Base-by-base conservation (phyloP, 2,113 vertebrate genomes). In the Perognathus longimembris region DNA sequence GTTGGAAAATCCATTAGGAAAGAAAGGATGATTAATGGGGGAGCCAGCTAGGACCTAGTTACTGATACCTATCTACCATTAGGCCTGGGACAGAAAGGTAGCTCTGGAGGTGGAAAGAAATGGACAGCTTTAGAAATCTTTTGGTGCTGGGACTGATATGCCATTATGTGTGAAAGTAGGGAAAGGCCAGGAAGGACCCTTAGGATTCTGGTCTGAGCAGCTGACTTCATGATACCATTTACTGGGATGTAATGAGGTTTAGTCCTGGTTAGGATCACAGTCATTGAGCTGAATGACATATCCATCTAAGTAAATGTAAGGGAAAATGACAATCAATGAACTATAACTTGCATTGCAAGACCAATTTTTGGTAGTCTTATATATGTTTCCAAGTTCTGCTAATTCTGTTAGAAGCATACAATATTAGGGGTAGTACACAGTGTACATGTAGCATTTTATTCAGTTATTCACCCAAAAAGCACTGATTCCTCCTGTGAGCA, bases 241-340 rank as follows among this genome's bases (percentile, higher is more conserved):
- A 75, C 36, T 66, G 76, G 45, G 45, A 45, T 45, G 45, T 45
- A 12, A 12, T 45, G 45, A 45, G 12, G 45, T 45, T 45, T 8
- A 45, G 10, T 45, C 45, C 45, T 45, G 45, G 45, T 59, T 59
- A 59, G 57, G 57, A 59, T 22, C 15, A 59, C 21, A 59, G 15
- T 77, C 83, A 32, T 1, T 36, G 79, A 34, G 32, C 54, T 54
- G 54, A 79, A 34, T 22, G 34, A n/a, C 57, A 3, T 18, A 32
- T 59, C 17, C 38, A 76, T 38, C 59, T 67, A 75, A 74, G 73
- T 57, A 91, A 82, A 89, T 7, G 20, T 77, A 88, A 70, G 84
- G 45, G 63, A 42, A 69, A 87, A 70, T 70, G 59, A 57, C 10
- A 64, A 82, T 28, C 15, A 63, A 7, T 76, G 59, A 71, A 34